Percentiles rank a stretch among this genome's conserved stretches.
These are phyloP conservation scores for Dreissena rostriformis DNA, from an alignment of 1,140 invertebrate species.

Conservation along the genomic window DNA sequence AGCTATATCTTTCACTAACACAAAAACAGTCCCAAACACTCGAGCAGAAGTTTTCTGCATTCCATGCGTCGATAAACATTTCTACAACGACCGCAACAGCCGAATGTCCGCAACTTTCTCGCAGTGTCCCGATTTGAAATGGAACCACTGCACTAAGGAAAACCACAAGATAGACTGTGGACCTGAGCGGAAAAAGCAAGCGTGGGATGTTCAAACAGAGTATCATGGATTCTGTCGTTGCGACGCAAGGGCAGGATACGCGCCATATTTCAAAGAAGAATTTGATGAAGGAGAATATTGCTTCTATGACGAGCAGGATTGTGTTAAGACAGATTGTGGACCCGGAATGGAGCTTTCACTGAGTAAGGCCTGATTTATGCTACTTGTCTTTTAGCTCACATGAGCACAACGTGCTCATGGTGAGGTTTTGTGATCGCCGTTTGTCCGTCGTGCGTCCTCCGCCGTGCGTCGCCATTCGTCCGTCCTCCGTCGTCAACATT, in stretches of 20 bases:
- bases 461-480: no score
- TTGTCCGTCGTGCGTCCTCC: no score
- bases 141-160: background rate
- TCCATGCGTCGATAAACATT: background rate
- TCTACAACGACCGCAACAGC: background rate
- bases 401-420: no score
- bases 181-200: background rate
- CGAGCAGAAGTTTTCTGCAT: background rate
- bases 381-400: no score
- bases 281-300: background rate
- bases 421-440: no score
- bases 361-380: no score
- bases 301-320: background rate
- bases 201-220: background rate
- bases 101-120: background rate
- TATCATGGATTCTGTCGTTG: slow-evolving; percentile 1
- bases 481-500: no score
- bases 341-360: no score
- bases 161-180: slow-evolving; percentile 5
- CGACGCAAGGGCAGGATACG: slow-evolving; percentile 17
- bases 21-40: no score
- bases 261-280: background rate
- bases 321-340: background rate
- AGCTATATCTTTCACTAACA: no score
- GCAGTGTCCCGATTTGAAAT: background rate